Evolutionary conservation across 2,797 vertebrate species (phyloP).

Genomic region (Danio aesculapii): DNA sequence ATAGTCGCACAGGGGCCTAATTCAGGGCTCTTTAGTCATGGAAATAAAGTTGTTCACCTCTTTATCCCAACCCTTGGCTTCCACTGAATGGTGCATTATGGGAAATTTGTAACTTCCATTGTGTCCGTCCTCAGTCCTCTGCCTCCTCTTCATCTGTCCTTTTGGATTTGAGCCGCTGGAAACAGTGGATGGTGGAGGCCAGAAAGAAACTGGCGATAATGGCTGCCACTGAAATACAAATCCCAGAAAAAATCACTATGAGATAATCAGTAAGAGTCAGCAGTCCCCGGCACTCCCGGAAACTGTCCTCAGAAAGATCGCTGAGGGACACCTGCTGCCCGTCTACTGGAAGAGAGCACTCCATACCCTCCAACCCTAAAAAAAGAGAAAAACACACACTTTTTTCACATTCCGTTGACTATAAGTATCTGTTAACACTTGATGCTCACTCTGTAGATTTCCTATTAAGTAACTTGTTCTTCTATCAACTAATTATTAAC

Average conservation of each 20-base stretch:
- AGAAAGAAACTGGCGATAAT: slow-evolving; percentile 93
- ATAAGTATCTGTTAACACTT: not conserved
- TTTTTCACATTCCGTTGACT: not conserved
- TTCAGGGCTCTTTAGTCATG: slow-evolving; percentile 40
- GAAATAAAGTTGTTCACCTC: slow-evolving; percentile 25
- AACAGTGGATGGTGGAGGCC: slow-evolving; percentile 90
- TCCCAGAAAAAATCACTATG: slow-evolving; percentile 93
- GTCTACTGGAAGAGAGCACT: slow-evolving; percentile 86
- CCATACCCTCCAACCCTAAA: slow-evolving; percentile 86
- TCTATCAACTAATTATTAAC: no score
- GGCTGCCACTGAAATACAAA: slow-evolving; percentile 88
- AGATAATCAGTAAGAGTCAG: slow-evolving; percentile 90
- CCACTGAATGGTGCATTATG: slow-evolving; percentile 39
- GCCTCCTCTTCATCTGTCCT: slow-evolving; percentile 87
- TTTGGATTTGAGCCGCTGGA: slow-evolving; percentile 86
- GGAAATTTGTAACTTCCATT: slow-evolving; percentile 30
- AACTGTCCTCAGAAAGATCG: slow-evolving; percentile 89
- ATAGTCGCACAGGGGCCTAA: not conserved
- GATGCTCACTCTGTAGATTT: not conserved
- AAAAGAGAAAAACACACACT: slow-evolving; percentile 25
- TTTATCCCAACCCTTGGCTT: slow-evolving; percentile 18
- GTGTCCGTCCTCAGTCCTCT: slow-evolving; percentile 75
- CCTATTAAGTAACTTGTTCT: no score
- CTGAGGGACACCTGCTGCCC: slow-evolving; percentile 83
- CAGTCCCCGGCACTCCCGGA: slow-evolving; percentile 86